Base-by-base conservation (phyloP, 2,797 vertebrate genomes). In the Serranus cabrilla region DNA sequence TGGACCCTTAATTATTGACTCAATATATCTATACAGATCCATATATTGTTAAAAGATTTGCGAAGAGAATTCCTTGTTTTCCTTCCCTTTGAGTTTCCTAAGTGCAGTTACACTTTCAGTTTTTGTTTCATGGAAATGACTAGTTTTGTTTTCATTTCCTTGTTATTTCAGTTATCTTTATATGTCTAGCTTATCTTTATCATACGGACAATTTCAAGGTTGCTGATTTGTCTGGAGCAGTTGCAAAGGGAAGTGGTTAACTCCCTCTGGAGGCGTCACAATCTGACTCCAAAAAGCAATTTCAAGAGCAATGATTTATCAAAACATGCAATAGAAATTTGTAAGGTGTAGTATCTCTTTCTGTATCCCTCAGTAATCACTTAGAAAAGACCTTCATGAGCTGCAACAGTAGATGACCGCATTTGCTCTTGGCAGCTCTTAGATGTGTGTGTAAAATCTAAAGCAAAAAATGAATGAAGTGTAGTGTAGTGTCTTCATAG, bases 101-200 rank as follows among this genome's bases (percentile, higher is more conserved):
- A 14, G 11, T 2, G 2, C 16, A 21, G 18, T 7, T 12, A 12
- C 11, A 34, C 2, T 52, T 63, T 58, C 0, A 0, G 2, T 65
- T 85, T 66, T 34, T 4, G 34, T 64, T 64, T 39, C 20, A 21
- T 23, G 1, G 27, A 39, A 66, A 25, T 1, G 0, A 9, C 0
- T 0, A 1, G 11, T 55, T 73, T 69, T 34, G 34, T 17, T 79
- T 79, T 67, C 1, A 21, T 25, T 61, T 71, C 31, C 7, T 11
- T 5, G 0, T 13, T 8, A 0, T 14, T 7, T 43, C 5, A 6
- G 0, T 43, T 49, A 0, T 8, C 0, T 5, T 57, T 21, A 17
- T 6, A 27, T 27, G 27, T 27, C 6, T 27, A 23, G 10, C 43
- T 27, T 12, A 7, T 65, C 25, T 71, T 17, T 14, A 5, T 14